Evolutionary conservation across 2,888 invertebrate genomes (phyloP), one percentile per base, ranked within the genome.

Genomic region (Synergus itoensis): DNA sequence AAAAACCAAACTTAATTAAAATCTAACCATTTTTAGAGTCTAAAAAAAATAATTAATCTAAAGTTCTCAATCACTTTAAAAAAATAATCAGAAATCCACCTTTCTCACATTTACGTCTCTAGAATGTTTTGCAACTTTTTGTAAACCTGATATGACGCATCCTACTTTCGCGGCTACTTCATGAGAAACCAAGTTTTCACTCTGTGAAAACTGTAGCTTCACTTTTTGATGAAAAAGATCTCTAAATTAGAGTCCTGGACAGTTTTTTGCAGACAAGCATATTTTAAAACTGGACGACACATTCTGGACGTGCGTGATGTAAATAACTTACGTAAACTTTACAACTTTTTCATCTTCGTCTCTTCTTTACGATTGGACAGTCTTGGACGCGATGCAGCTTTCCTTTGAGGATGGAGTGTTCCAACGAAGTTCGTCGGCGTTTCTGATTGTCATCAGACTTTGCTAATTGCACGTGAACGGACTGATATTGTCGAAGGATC

Each of bases 251-350:
- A 65, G 41, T 53, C 36, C 12, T 53, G 36, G 36, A 36, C 36
- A 16, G 11, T 53, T n/a, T 40, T 73, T 73, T 73, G 48, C 53
- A 73, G 53, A 53, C 53, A 73, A 53, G 43, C 12, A 28, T n/a
- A 53, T 73, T 53, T 80, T 81, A n/a, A 84, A 86, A 87, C 78
- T 88, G 89, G 88, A 89, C 89, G 88, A 88, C 87, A 89, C 88
- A 87, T 85, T 87, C 41, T 87, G 89, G 89, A 90, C 89, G 88
- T 88, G 87, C 86, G 86, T 73, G n/a, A 62, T 64, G 76, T 78
- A 57, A 62, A 78, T 81, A 79, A 83, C 83, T 83, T 73, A 80
- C 77, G 77, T 79, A 77, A 75, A 76, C 36, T 67, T 65, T 40
- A 43, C 62, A 76, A 62, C 40, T 62, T 62, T 21, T 62, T 76